A percentile compares a stretch with the other conserved stretches of the same genome.
phyloP scores from a whole-genome alignment of 2,888 invertebrate genomes.

The Acrobasis consociella region DNA sequence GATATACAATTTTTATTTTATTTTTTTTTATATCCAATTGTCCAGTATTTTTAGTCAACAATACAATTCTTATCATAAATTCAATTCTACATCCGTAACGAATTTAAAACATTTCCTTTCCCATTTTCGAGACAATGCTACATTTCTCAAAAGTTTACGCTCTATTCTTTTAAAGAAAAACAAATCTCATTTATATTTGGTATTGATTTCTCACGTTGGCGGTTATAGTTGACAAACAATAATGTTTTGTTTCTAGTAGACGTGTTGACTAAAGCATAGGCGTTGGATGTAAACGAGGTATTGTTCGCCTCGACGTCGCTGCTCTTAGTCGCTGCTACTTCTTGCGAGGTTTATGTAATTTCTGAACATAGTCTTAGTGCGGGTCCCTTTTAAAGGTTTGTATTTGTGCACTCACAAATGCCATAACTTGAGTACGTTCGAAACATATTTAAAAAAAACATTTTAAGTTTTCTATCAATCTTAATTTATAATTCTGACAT shows the following conservation, averaged over 20 bases:
- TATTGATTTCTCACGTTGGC: neutral
- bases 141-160: neutral
- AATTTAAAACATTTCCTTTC: neutral
- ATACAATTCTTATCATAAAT: neutral
- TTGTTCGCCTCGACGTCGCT: conserved; percentile 41
- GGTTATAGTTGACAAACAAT: conserved; percentile 13
- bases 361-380: neutral
- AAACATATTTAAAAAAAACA: too few relatives aligned
- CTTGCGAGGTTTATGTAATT: neutral
- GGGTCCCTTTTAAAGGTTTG: too few relatives aligned
- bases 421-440: too few relatives aligned
- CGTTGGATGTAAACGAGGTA: conserved; percentile 37
- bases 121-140: neutral
- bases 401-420: too few relatives aligned
- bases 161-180: neutral
- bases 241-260: conserved; percentile 35
- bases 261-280: conserved; percentile 38
- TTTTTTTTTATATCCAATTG: too few relatives aligned
- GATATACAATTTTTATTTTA: too few relatives aligned
- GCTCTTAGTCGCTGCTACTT: neutral
- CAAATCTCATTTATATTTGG: neutral
- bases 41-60: too few relatives aligned
- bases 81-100: neutral
- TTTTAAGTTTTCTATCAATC: too few relatives aligned
- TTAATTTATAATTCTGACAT: too few relatives aligned